Base-by-base conservation (phyloP, 2,888 invertebrate genomes). In the Carterocephalus palaemon region DNA sequence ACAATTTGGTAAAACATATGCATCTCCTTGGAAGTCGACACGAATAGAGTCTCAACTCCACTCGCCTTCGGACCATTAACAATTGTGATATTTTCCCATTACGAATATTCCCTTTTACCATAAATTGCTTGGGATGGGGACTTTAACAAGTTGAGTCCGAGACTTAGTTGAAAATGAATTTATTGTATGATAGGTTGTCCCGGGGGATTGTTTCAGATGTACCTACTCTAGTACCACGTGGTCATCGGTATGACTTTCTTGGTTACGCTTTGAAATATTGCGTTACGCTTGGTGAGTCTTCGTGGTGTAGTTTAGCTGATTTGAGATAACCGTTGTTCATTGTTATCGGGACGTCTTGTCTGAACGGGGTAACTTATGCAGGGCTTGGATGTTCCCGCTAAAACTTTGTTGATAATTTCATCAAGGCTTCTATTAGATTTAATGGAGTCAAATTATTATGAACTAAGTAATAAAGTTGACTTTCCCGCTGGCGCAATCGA, bases 81-180 rank as follows among this genome's bases (percentile, higher is more conserved):
- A 31, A 39, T 39, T 33, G 31, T 46, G 37, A 46, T 39, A 46
- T 46, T 46, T 46, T 34, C 33, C 46, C 46, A 38, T 52, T 52
- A 52, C 39, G 42, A 28, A 40, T 38, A 41, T 43, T 46, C 39
- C 48, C 36, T 46, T 29, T 48, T 40, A 23, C 40, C 37, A 48
- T 52, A 49, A 52, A 49, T 50, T 50, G 39, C 32, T 32, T 16
- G 38, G 52, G 34, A 29, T 34, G 40, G 38, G 37, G 20, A 49
- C 48, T 32, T 46, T 43, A 48, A 48, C 41, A 49, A 46, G 47
- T 46, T 43, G 46, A 48, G 42, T 48, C 42, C 36, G 33, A 41
- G 63, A 61, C 59, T 67, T 59, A 56, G 54, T 48, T 50, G 29
- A 31, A 69, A 77, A 78, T 80, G 64, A 75, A 78, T 80, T 77